Conservation (phyloP, 53 echinoderm and acorn worm genomes). For the Luidia sarsii region DNA sequence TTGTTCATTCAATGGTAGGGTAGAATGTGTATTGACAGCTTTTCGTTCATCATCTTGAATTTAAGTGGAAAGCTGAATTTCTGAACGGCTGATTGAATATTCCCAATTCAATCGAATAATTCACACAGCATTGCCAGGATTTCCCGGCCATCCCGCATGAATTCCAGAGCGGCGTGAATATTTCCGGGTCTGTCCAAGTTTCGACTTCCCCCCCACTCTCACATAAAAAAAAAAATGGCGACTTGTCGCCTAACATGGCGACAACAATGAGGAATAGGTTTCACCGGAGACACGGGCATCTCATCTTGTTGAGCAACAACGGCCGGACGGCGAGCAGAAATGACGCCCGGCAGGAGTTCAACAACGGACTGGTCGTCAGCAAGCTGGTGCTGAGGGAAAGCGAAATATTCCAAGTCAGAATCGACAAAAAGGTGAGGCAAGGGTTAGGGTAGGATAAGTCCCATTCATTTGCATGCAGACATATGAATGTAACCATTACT, state of each 20-base stretch:
- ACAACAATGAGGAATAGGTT: conserved; percentile 71
- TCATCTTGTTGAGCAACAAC: conserved; percentile 78
- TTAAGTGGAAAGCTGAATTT: too few species aligned
- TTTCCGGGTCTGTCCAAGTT: too few species aligned
- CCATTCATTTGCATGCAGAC: too few species aligned
- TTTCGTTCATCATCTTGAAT: neutral
- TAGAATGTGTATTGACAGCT: neutral
- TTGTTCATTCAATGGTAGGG: neutral
- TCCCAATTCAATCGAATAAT: too few species aligned
- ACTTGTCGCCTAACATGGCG: conserved; percentile 68
- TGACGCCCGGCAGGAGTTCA: conserved; percentile 90
- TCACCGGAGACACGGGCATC: conserved; percentile 76
- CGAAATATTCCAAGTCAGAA: conserved; percentile 88
- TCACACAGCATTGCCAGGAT: too few species aligned
- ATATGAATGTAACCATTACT: too few species aligned
- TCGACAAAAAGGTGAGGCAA: conserved; percentile 87
- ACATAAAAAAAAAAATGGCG: too few species aligned
- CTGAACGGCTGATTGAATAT: too few species aligned
- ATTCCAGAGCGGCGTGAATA: too few species aligned
- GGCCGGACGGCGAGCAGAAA: conserved; percentile 78
- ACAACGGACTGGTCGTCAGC: conserved; percentile 94
- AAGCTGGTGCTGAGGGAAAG: conserved; percentile 78
- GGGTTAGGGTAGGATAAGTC: too few species aligned
- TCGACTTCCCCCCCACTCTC: too few species aligned
- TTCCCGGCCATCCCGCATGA: too few species aligned